Evolutionary conservation across 2,888 invertebrate genomes (phyloP), one percentile per base, ranked within the genome.

Genomic region (Neocrepidodera transversa): DNA sequence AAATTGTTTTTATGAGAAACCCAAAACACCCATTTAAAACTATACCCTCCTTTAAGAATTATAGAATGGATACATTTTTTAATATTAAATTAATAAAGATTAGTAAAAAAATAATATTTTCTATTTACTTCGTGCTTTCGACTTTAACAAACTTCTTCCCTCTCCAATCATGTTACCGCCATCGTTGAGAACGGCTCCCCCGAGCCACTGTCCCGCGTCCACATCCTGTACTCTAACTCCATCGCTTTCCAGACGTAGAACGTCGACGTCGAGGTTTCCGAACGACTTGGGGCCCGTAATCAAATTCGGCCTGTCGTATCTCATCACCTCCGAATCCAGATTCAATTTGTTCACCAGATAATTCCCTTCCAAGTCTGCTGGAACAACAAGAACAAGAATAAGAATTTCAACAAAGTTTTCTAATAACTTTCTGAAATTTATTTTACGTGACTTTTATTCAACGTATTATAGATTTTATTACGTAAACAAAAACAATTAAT

Each of bases 311-410:
- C 70, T 49, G 61, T 82, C 81, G 45, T 77, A 75, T 36, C 80
- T 78, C 63, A 84, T 77, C 11, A 86, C 75, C 66, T 87, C 86
- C 6, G 76, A 76, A 8, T 76, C 70, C 17, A 86, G 74, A 75
- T 84, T 79, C 38, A 84, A 70, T 59, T 78, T 74, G 68, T 87
- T 87, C 13, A 87, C 77, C 2, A 67, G 71, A 63, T 72, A 79
- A 11, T 72, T 65, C 5, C 76, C 77, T 45, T 67, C 42, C 14
- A 76, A 26, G 47, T 72, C 74, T 76, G 57, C 74, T 76, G 56
- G 43, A 70, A 73, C 17, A 54, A 8, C 35, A 35, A 10, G 13
- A 48, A 32, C 13, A 16, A 8, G 13, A 6, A 4, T 4, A 35
- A 23, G 7, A 7, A 23, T 23, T 3, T 23, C 7, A 23, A 3